phyloP scores from a whole-genome alignment of 2,888 invertebrate species.

The Temnothorax rugatulus region DNA sequence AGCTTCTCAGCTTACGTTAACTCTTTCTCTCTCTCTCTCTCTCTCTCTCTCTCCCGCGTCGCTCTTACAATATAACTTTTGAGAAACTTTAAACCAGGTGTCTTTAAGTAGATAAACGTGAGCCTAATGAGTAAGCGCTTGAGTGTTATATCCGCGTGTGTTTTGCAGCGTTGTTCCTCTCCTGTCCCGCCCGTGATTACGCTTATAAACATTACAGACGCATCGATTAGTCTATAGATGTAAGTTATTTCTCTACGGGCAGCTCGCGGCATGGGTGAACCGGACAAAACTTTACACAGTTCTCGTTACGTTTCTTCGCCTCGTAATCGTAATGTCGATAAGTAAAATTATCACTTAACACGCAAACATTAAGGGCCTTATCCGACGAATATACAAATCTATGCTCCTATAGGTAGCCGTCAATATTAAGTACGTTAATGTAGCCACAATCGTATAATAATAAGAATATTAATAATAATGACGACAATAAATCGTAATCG shows the following conservation, averaged over 20 bases:
- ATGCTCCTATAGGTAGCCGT: conserved; percentile 72
- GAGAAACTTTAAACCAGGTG: conserved; percentile 53
- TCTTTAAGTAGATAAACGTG: conserved; percentile 50
- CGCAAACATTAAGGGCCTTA: conserved; percentile 81
- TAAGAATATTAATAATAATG: conserved; percentile 73
- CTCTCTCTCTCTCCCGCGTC: conserved; percentile 32
- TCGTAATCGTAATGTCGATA: conserved; percentile 67
- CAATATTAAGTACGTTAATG: conserved; percentile 78
- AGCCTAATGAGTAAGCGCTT: conserved; percentile 70
- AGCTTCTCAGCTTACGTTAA: conserved; percentile 35
- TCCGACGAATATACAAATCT: conserved; percentile 84
- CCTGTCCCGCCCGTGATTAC: conserved; percentile 67
- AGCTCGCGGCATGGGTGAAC: conserved; percentile 74
- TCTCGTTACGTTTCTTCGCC: conserved; percentile 28
- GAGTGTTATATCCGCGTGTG: conserved; percentile 61
- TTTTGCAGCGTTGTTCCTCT: conserved; percentile 25
- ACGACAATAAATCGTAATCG: conserved; percentile 74
- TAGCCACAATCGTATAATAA: conserved; percentile 69
- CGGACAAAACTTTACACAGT: conserved; percentile 78
- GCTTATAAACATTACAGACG: conserved; percentile 65
- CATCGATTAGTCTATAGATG: conserved; percentile 66
- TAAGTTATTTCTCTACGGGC: conserved; percentile 69
- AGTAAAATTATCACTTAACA: conserved; percentile 68
- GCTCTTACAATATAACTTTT: conserved; percentile 59
- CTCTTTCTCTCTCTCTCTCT: conserved; percentile 7